Evolutionary conservation across 2,113 vertebrate species (phyloP).

Genomic region (Boulengeromyrus knoepffleri): DNA sequence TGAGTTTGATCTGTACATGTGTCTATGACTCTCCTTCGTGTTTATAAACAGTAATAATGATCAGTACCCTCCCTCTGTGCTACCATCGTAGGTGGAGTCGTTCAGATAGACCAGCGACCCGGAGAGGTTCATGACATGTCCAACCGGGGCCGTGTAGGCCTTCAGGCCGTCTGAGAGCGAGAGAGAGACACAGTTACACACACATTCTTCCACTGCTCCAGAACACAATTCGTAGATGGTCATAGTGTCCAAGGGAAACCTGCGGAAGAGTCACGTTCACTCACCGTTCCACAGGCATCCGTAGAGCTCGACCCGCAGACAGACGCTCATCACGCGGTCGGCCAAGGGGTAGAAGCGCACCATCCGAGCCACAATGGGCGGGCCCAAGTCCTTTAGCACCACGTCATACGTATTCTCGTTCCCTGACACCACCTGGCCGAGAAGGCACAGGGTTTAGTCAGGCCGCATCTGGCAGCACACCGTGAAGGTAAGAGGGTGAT

Average conservation of each 20-base stretch:
- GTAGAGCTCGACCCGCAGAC: constrained; percentile 86
- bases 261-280: constrained; percentile 2
- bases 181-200: not conserved
- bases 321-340: constrained; percentile 89
- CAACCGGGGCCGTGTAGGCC: constrained; percentile 76
- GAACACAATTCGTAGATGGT: not conserved
- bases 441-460: not conserved
- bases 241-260: not conserved
- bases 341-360: constrained; percentile 83
- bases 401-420: constrained; percentile 84
- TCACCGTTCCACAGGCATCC: constrained; percentile 86
- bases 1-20: not conserved
- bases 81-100: constrained; percentile 86
- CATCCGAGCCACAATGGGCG: constrained; percentile 75
- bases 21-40: not conserved
- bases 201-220: not conserved
- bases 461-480: not conserved
- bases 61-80: constrained; percentile 68
- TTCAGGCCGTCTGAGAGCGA: constrained; percentile 67
- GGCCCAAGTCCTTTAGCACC: constrained; percentile 85
- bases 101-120: constrained; percentile 70
- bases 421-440: constrained; percentile 74
- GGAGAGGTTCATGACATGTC: constrained; percentile 75
- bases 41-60: not conserved
- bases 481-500: not conserved